phyloP scores from a whole-genome alignment of 2,113 vertebrate genomes.

The Aramus guarauna region DNA sequence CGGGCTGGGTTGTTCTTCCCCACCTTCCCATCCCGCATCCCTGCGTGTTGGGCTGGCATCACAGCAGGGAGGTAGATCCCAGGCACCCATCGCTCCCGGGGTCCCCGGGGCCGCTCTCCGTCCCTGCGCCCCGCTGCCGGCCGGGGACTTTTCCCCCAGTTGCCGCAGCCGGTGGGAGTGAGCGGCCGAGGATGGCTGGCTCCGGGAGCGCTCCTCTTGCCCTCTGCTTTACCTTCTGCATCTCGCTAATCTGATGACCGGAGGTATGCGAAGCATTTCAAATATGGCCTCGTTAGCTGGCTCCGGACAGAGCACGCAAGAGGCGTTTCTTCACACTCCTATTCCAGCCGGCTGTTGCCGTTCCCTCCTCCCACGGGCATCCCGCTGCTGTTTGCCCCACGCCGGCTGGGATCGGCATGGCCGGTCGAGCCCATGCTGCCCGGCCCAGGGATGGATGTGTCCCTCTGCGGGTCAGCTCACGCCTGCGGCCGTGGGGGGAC shows the following conservation, averaged over 20 bases:
- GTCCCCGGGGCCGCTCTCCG: fast-evolving
- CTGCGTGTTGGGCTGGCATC: fast-evolving
- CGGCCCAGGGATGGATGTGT: fast-evolving
- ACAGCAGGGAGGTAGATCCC: not conserved
- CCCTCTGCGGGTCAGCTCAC: not conserved
- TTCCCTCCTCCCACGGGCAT: constrained; percentile 27
- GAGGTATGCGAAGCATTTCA: constrained; percentile 67
- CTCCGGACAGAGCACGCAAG: constrained; percentile 49
- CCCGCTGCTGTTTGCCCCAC: not conserved
- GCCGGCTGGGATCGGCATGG: fast-evolving
- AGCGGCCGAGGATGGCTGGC: not conserved
- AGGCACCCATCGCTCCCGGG: fast-evolving
- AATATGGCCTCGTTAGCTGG: constrained; percentile 61
- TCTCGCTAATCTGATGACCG: constrained; percentile 64
- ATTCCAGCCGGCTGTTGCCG: not conserved
- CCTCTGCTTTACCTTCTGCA: constrained; percentile 67
- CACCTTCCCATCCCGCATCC: not conserved
- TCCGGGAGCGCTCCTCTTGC: constrained; percentile 19
- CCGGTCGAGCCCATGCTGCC: not conserved
- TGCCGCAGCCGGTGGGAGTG: not conserved
- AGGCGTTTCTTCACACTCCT: constrained; percentile 50
- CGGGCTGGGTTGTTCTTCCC: not conserved
- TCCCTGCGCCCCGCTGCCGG: not conserved
- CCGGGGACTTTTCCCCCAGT: not conserved
- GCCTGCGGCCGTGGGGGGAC: fast-evolving